phyloP scores from a whole-genome alignment of 2,113 vertebrate genomes.

The rat (Rattus norvegicus) region GRCr8 NC_086023.1:55691001-55691500 shows the following conservation, averaged over 20 bases:
- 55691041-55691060: background rate
- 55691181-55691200: conserved; percentile 10
- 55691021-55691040: conserved; percentile 46
- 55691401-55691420: background rate
- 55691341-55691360: background rate
- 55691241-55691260: conserved; percentile 16
- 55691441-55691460: background rate
- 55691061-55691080: background rate
- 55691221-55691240: background rate
- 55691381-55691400: background rate
- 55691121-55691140: background rate
- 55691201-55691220: conserved; percentile 44
- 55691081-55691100: background rate
- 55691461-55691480: background rate
- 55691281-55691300: background rate
- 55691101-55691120: conserved; percentile 22
- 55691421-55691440: background rate
- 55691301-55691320: background rate
- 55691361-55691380: background rate
- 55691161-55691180: background rate
- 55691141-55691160: background rate
- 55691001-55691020: background rate
- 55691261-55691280: conserved; percentile 40
- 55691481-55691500: background rate
- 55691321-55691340: background rate